A percentile compares a stretch with the other conserved stretches of the same genome.
Conservation (phyloP, 1,140 invertebrate species). For the Delia radicum region DNA sequence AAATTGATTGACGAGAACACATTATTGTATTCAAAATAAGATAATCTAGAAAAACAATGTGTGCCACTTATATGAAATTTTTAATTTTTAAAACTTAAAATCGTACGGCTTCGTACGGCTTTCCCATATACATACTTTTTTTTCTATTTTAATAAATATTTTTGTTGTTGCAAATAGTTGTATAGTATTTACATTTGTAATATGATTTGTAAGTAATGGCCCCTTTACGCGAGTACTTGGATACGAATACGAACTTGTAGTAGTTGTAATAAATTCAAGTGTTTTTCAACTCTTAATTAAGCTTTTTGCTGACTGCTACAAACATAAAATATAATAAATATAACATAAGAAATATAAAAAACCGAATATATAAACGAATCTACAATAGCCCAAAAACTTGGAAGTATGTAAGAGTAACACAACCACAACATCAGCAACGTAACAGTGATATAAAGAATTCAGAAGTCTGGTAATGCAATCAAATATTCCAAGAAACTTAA, state of each 20-base stretch:
- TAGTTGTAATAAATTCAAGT: slow-evolving; percentile 7
- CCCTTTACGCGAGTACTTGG: neutral
- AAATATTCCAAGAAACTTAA: neutral
- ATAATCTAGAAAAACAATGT: no score
- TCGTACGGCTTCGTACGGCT: no score
- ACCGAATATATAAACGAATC: no score
- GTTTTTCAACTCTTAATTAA: slow-evolving; percentile 21
- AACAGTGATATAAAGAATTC: neutral
- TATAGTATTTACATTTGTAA: slow-evolving; percentile 16
- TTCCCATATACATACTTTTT: no score
- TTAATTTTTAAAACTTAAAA: no score
- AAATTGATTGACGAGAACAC: no score
- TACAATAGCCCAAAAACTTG: neutral
- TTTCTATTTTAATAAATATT: no score
- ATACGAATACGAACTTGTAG: no score
- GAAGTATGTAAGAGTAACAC: neutral
- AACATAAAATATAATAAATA: neutral
- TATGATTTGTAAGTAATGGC: slow-evolving; percentile 10
- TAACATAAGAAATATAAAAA: neutral
- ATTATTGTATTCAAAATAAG: no score
- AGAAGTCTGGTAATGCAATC: slow-evolving; percentile 1
- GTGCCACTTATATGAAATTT: no score
- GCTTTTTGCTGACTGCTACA: slow-evolving; percentile 1
- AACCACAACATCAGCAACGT: neutral
- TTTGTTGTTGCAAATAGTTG: neutral